phyloP scores from a whole-genome alignment of 2,888 invertebrate species.

The Keiferia lycopersicella region DNA sequence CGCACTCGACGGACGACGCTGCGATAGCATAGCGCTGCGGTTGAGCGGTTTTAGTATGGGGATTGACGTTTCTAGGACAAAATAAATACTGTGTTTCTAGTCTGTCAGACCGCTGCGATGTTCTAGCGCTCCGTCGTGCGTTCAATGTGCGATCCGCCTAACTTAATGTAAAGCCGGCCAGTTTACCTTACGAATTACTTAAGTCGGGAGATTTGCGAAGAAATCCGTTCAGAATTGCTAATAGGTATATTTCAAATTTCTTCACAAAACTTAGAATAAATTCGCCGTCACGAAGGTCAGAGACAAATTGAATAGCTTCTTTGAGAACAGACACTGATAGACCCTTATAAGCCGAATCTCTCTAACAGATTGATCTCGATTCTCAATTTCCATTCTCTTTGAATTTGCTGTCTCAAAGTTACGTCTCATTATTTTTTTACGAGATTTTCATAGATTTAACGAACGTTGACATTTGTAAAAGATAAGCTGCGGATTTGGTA shows the following conservation, averaged over 20 bases:
- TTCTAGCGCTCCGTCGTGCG: too few relatives aligned
- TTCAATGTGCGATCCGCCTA: too few relatives aligned
- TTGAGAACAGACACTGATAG: constrained; percentile 11
- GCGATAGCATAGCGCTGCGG: too few relatives aligned
- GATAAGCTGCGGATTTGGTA: neutral
- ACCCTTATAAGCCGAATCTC: constrained; percentile 16
- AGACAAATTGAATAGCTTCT: constrained; percentile 12
- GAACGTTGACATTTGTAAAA: neutral
- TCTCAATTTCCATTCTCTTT: constrained; percentile 7
- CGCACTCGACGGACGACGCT: too few relatives aligned
- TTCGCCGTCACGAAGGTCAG: neutral
- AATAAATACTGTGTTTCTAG: too few relatives aligned
- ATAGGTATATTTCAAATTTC: constrained; percentile 6
- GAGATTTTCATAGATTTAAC: neutral
- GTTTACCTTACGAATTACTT: neutral
- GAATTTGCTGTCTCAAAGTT: neutral
- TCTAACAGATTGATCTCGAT: constrained; percentile 10
- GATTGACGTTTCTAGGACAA: too few relatives aligned
- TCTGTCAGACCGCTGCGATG: too few relatives aligned
- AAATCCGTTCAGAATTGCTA: constrained; percentile 20
- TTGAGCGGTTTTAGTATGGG: too few relatives aligned
- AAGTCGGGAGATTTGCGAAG: neutral
- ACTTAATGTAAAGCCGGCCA: neutral
- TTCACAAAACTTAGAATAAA: neutral
- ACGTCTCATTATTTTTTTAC: neutral